Evolutionary conservation across 2,113 vertebrate genomes (phyloP).

Genomic region (Rissa tridactyla): DNA sequence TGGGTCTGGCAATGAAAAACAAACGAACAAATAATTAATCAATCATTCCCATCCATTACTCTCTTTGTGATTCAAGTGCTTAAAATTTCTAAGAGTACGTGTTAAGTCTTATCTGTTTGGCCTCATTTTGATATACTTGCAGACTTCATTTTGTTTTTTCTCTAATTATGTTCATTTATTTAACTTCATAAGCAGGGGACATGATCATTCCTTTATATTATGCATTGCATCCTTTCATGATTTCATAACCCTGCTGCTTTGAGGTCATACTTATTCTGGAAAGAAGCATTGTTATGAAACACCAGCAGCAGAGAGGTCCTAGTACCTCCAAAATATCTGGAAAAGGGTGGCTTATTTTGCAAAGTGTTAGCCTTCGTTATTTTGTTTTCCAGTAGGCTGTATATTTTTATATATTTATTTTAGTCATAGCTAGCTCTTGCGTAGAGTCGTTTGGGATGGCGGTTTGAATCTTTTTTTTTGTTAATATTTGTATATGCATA

Average conservation of each 20-base stretch:
- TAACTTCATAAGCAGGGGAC: conserved; percentile 78
- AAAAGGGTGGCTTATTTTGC: conserved; percentile 71
- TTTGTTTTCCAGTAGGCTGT: conserved; percentile 61
- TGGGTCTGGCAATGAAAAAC: conserved; percentile 84
- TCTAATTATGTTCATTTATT: conserved; percentile 82
- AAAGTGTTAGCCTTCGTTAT: conserved; percentile 47
- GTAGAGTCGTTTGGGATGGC: neutral
- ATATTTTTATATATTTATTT: conserved; percentile 3
- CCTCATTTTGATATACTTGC: conserved; percentile 83
- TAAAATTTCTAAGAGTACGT: conserved; percentile 80
- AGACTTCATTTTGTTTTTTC: conserved; percentile 91
- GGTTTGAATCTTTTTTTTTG: neutral
- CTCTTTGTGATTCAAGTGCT: conserved; percentile 81
- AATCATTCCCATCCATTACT: conserved; percentile 83
- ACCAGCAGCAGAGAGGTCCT: conserved; percentile 42
- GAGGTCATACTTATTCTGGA: conserved; percentile 68
- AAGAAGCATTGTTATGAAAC: conserved; percentile 51
- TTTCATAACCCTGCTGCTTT: conserved; percentile 75
- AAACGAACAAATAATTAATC: conserved; percentile 70
- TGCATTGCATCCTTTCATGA: conserved; percentile 71
- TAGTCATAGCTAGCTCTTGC: conserved; percentile 23
- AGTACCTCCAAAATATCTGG: conserved; percentile 12
- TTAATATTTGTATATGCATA: neutral
- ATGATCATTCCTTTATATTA: conserved; percentile 76
- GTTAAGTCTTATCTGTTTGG: conserved; percentile 83